Evolutionary conservation across 2,113 vertebrate species (phyloP).

Genomic region (Ariopsis seemanni): DNA sequence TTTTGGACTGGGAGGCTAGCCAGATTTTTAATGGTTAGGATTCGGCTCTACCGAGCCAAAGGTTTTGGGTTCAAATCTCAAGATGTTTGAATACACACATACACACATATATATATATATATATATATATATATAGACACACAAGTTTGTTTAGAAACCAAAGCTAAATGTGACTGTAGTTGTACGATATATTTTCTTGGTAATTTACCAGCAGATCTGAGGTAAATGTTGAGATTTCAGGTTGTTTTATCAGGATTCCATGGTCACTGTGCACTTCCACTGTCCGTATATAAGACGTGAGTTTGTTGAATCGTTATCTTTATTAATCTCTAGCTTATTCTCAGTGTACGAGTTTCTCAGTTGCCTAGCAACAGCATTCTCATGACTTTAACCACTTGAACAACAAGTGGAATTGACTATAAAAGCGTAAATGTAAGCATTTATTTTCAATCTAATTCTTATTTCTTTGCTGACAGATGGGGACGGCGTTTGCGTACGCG

Average conservation of each 20-base stretch:
- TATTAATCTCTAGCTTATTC: background rate
- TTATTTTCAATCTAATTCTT: background rate
- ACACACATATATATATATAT: too few relatives aligned
- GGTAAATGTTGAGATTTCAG: background rate
- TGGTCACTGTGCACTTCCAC: background rate
- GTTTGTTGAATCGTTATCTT: background rate
- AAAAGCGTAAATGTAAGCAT: background rate
- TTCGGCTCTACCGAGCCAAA: background rate
- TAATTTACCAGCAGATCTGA: background rate
- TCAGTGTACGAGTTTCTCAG: background rate
- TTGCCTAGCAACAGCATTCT: background rate
- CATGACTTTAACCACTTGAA: background rate
- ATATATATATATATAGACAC: background rate
- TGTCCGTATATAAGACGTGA: background rate
- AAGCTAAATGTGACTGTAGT: background rate
- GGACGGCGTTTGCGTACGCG: background rate
- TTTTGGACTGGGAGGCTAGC: slow-evolving; percentile 69
- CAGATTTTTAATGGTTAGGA: background rate
- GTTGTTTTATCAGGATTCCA: background rate
- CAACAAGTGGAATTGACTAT: background rate
- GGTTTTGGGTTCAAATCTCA: background rate
- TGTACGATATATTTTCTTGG: background rate
- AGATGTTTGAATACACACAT: too few relatives aligned
- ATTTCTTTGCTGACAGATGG: background rate
- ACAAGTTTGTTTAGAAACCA: background rate